Evolutionary conservation across 2,797 vertebrate species (phyloP), one percentile per base, ranked within the genome.

Genomic region (Esox masquinongy): DNA sequence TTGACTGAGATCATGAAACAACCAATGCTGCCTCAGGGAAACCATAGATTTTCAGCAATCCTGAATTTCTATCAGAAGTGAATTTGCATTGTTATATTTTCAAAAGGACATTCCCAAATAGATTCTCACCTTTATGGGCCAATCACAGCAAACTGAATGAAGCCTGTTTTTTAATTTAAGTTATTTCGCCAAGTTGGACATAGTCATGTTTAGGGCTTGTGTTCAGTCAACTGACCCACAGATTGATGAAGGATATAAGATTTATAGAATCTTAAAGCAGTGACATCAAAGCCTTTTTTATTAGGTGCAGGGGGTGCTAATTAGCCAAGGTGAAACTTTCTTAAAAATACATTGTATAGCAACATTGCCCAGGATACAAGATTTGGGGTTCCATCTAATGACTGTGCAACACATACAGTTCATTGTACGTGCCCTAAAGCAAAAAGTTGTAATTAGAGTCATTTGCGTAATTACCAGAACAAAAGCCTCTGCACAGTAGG

Each of bases 211-310:
- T 22, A 19, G 68, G 68, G 61, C 74, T 72, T 69, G 34, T 61
- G 68, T 70, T 64, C 77, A 83, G 84, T 78, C 63, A 87, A 77
- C 69, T 31, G 59, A 79, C 79, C 72, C 76, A 67, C 80, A 59
- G 63, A 66, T 66, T 66, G 6, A 17, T 82, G 71, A 79, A 72
- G 73, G 71, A 79, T 77, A 74, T 43, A 82, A 87, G 69, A 88
- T 88, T 84, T 50, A 84, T 89, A 88, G 72, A 87, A 47, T 31
- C 3, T 88, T 77, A 86, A 86, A 89, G 76, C 66, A 53, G 64
- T 67, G 11, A 43, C 71, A 82, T 87, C 83, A 87, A 88, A 84
- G 75, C 56, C 68, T 67, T 70, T 75, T 53, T n/a, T 49, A 68
- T 15, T 19, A 36, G 66, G 31, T 29, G 72, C 68, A 70, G 68